Percentiles rank a stretch among this genome's conserved stretches.
These are phyloP conservation scores for Poecilobothrus nobilitatus DNA, from an alignment of 2,888 invertebrate species.

Conservation along the genomic window DNA sequence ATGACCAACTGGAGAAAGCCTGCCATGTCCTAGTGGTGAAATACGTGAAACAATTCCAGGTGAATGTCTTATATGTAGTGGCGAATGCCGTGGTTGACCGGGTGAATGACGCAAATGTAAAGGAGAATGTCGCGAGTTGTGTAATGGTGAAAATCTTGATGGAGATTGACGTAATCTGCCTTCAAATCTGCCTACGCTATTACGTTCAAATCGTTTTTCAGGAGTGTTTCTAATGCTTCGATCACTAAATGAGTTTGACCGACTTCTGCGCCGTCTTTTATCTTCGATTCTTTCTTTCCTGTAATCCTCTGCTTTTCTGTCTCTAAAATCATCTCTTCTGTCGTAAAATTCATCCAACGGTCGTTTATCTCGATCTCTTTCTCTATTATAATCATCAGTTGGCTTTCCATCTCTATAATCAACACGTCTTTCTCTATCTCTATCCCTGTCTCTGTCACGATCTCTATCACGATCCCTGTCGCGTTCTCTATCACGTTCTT, in stretches of 20 bases:
- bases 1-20: not conserved
- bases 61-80: not conserved
- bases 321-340: not conserved
- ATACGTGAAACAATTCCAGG: not conserved
- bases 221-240: constrained; percentile 19
- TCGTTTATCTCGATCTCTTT: constrained; percentile 25
- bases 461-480: constrained; percentile 27
- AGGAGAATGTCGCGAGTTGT: constrained; percentile 13
- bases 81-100: not conserved
- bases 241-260: constrained; percentile 29
- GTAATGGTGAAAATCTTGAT: constrained; percentile 47
- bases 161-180: constrained; percentile 48
- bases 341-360: constrained; percentile 7
- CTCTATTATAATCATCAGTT: constrained; percentile 21
- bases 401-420: constrained; percentile 20
- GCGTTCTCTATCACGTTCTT: constrained; percentile 20
- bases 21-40: not conserved
- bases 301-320: constrained; percentile 9
- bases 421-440: constrained; percentile 17
- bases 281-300: constrained; percentile 14
- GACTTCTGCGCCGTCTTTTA: constrained; percentile 21
- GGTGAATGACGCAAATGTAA: constrained; percentile 29
- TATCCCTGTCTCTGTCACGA: constrained; percentile 27
- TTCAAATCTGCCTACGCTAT: constrained; percentile 30
- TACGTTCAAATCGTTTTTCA: not conserved